Percentiles rank a stretch among this genome's conserved stretches.
These are phyloP conservation scores for Eudorcas thomsonii DNA, from an alignment of 2,113 vertebrate species.

Conservation along the genomic window DNA sequence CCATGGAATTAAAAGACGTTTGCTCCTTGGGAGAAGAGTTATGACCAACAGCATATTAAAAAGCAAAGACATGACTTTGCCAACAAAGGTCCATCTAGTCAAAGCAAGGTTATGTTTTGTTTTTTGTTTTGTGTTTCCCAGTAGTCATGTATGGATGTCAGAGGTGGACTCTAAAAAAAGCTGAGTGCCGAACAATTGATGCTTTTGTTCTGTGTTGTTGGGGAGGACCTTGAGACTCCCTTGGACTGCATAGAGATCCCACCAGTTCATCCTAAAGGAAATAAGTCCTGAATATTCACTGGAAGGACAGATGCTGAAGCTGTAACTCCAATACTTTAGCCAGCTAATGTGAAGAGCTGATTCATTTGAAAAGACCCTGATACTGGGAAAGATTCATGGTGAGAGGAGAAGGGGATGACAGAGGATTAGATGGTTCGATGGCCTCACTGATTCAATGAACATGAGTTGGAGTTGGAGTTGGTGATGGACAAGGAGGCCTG, in stretches of 20 bases:
- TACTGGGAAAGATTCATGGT: not conserved
- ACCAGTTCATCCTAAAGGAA: not conserved
- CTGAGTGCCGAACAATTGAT: accelerated
- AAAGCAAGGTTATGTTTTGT: not conserved
- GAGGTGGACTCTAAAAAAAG: not conserved
- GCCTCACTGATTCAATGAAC: not conserved
- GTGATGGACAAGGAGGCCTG: not conserved
- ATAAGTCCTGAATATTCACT: not conserved
- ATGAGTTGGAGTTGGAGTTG: not conserved
- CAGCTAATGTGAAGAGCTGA: not conserved
- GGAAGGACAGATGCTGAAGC: not conserved
- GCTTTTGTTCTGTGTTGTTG: not conserved
- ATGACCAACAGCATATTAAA: not conserved
- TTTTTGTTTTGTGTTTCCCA: not conserved
- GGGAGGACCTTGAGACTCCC: not conserved
- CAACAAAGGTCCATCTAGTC: not conserved
- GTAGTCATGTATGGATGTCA: not conserved
- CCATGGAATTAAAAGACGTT: not conserved
- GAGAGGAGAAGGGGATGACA: not conserved
- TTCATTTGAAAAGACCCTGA: not conserved
- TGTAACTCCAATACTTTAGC: not conserved
- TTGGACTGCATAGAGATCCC: not conserved
- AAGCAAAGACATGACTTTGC: not conserved
- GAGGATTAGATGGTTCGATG: not conserved
- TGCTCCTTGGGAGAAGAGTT: not conserved